A percentile compares a stretch with the other conserved stretches of the same genome.
These are phyloP conservation scores for Cottus gobio DNA, from an alignment of 2,113 vertebrate species.

Conservation along the genomic window DNA sequence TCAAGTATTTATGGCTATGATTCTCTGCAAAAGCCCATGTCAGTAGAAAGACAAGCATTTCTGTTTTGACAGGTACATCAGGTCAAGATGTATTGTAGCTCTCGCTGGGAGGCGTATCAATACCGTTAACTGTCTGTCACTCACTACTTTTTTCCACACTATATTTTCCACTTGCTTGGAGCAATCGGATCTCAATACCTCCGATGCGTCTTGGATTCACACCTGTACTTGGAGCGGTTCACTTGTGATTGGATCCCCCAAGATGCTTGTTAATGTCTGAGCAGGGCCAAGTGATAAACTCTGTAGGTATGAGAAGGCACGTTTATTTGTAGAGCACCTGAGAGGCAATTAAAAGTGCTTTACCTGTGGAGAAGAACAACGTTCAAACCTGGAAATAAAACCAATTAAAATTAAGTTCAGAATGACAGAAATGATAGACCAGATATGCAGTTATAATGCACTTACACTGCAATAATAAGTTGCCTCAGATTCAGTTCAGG, in stretches of 20 bases:
- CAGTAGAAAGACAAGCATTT: conserved; percentile 6
- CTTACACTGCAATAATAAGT: neutral
- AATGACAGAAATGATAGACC: neutral
- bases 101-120: conserved; percentile 32
- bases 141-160: conserved; percentile 17
- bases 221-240: neutral
- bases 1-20: neutral
- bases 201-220: neutral
- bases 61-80: conserved; percentile 43
- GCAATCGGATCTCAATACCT: neutral
- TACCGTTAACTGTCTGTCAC: conserved; percentile 39
- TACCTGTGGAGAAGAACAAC: neutral
- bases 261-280: neutral
- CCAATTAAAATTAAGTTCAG: neutral
- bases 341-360: neutral
- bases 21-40: neutral
- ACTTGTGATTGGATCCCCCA: neutral
- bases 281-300: conserved; percentile 26
- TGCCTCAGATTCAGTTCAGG: neutral
- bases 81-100: conserved; percentile 48
- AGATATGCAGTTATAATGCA: neutral
- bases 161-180: conserved; percentile 10
- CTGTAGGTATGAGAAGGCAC: neutral
- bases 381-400: neutral
- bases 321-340: conserved; percentile 10